Base-by-base conservation (phyloP, 1,140 invertebrate species). In the Cyphomyrmex costatus region DNA sequence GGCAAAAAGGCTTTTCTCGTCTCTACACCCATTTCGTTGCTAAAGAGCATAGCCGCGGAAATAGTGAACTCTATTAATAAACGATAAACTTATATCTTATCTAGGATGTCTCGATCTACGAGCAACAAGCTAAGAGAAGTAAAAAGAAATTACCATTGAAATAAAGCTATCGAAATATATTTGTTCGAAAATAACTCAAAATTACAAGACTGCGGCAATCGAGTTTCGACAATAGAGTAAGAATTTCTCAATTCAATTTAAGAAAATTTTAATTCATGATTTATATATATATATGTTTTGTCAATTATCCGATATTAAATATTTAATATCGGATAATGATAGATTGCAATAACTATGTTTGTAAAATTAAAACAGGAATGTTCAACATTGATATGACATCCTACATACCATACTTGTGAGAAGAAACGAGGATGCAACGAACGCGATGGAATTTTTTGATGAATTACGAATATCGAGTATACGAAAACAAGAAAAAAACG, bases 61-160 rank as follows among this genome's bases (percentile, higher is more conserved):
- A 82, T 42, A 88, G 58, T 36, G 7, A 68, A 33, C 51, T 89
- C 24, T 89, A 86, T 89, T 89, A 89, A 89, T 89, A 84, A 65
- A 86, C 70, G 71, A 86, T 58, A 77, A 49, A 73, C 70, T 86
- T 86, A 63, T 73, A 70, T 42, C 8, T 71, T 73, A 70, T 42
- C 8, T 71, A 21, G 73, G 4, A 1, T 24, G 16, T n/a, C 14
- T 61, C 24, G 19, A n/a, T 33, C n/a, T 33, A 53, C 19, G 30
- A 73, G 19, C 53, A 74, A 56, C 5, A 21, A 53, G 19, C 30
- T n/a, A 56, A 56, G 51, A 36, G 16, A 74, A 58, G 24, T 36
- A 74, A 21, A 24, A 42, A 74, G 36, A 24, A 1, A 6, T 53
- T 1, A 5, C n/a, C 2, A 42, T 42, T 36, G 36, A 42, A 3